Evolutionary conservation across 2,797 vertebrate genomes (phyloP), one percentile per base, ranked within the genome.

Genomic region (Poeciliopsis presidionis): DNA sequence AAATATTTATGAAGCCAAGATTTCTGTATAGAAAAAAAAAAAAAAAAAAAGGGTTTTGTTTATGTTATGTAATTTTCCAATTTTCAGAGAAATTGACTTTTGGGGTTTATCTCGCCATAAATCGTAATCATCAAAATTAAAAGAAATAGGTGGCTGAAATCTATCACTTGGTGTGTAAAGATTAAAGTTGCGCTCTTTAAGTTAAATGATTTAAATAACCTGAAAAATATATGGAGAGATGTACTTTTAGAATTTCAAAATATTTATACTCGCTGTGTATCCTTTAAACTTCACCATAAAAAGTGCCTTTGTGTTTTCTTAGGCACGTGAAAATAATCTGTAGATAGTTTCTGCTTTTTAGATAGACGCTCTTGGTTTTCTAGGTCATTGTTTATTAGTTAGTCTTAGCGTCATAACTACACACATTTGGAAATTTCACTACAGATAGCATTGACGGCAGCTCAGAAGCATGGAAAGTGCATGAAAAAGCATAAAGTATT

Each of bases 271-370:
- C 11, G 39, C 36, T 69, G 39, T 69, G 47, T 63, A 33, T 51
- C 20, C 13, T 75, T 45, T 41, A 74, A 84, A 74, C 22, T 4
- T 79, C 18, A 72, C 84, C 16, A 67, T 74, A 61, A 28, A 82
- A 89, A 88, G 90, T 91, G 87, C 90, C 88, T 92, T 90, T 86
- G 46, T 88, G 71, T 84, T 87, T 75, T 74, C 41, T 18, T 8
- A 83, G 89, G 85, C 83, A 90, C 81, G 71, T 39, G 14, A 82
- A 49, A 3, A 53, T 79, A 72, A 69, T 73, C 20, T 86, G 41
- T 82, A 78, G 80, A 76, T 12, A 72, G 67, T 75, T 70, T 81
- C 28, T 84, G n/a, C 78, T 39, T 39, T 7, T 33, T 67, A 77
- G 45, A 80, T 1, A 41, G 1, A 9, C 1, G 2, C 46, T 81